Base-by-base conservation (phyloP, 2,797 vertebrate species). In the Enteromius radiatus region DNA sequence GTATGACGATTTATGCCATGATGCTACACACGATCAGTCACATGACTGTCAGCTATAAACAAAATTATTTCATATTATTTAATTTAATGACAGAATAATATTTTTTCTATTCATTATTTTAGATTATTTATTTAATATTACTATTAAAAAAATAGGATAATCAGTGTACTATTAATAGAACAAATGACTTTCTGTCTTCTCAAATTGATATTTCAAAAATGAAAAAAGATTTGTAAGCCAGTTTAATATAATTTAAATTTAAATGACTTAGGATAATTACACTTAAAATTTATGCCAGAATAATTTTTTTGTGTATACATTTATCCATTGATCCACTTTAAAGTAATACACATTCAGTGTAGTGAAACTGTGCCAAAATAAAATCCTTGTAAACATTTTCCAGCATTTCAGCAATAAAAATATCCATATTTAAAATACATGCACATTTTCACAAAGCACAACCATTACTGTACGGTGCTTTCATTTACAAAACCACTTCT, bases 321-420 rank as follows among this genome's bases (percentile, higher is more conserved):
- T 52, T 52, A 52, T 52, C 8, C 19, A 56, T 23, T 23, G n/a
- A 56, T 10, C n/a, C 54, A 56, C n/a, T 56, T 23, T 1, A 23
- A 12, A 43, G 12, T 38, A 8, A 38, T 56, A 56, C 54, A 56
- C 10, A 23, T n/a, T 54, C 1, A 23, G 1, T 56, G 21, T 23
- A 23, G 52, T 11, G n/a, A n/a, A 56, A 56, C 54, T 56, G n/a
- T 23, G 54, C 4, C 10, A 0, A 56, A 56, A 56, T 56, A 56
- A 23, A 23, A 56, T 56, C n/a, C 10, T 12, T 23, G 21, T 11
- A 56, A 23, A 56, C 23, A 61, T 59, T 61, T 61, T 61, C 4
- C 56, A 61, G 56, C 56, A 61, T 56, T 56, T 56, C n/a, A 23
- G 54, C n/a, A 56, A 56, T 61, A 61, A 61, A 61, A 61, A n/a